Conservation (phyloP, 2,113 vertebrate species). For the Thamnaconus septentrionalis region DNA sequence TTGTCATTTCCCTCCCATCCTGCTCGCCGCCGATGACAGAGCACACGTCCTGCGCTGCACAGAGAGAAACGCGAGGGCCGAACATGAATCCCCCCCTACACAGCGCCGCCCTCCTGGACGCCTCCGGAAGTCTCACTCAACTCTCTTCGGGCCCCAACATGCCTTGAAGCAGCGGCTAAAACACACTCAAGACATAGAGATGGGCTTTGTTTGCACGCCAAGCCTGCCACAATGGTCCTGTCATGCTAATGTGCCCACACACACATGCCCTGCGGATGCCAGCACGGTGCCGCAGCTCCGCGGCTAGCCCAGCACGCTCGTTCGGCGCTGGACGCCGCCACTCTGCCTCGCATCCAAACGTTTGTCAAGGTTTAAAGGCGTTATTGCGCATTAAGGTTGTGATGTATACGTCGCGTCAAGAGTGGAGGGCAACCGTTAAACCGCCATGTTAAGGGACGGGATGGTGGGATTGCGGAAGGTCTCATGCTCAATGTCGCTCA, state of each 20-base stretch:
- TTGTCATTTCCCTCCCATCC: conserved; percentile 9
- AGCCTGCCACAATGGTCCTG: conserved; percentile 51
- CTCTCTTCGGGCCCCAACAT: conserved; percentile 16
- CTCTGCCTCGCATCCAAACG: too few species aligned
- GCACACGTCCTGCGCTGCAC: conserved; percentile 11
- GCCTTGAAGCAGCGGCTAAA: conserved; percentile 40
- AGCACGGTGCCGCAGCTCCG: conserved; percentile 29
- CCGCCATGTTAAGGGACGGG: too few species aligned
- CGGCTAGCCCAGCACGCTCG: conserved; percentile 1
- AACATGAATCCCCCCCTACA: conserved; percentile 24
- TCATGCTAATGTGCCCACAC: conserved; percentile 65
- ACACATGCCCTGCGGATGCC: conserved; percentile 39
- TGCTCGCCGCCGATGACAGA: conserved; percentile 30
- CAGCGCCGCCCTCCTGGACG: background rate
- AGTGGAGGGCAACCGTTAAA: too few species aligned
- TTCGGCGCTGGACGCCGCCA: too few species aligned
- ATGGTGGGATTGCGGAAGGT: too few species aligned
- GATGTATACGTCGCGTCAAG: too few species aligned
- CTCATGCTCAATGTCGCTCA: too few species aligned
- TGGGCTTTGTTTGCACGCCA: conserved; percentile 58
- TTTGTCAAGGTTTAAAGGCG: too few species aligned
- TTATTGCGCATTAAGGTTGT: too few species aligned
- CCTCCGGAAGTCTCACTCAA: conserved; percentile 35
- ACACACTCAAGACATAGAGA: conserved; percentile 52
- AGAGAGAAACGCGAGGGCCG: conserved; percentile 17